Evolutionary conservation across 2,113 vertebrate genomes (phyloP), one percentile per base, ranked within the genome.

Genomic region (Cynocephalus volans): DNA sequence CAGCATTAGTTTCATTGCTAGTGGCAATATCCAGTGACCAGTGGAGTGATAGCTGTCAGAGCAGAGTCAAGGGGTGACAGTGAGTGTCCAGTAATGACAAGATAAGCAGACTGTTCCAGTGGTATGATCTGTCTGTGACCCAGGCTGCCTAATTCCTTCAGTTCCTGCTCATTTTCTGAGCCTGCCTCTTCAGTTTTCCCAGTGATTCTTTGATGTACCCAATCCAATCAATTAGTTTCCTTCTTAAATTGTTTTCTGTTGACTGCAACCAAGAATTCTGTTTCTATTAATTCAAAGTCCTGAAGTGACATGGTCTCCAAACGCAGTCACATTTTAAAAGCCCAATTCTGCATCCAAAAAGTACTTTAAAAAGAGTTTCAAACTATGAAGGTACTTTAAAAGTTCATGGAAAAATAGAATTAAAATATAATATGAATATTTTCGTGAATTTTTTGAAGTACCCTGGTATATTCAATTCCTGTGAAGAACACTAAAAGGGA

Each of bases 231-330:
- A 58, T n/a, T 28, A 2, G 2, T 58, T 88, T 62, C 77, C 21
- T 58, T 70, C 48, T 62, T 89, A 62, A 93, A 11, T 50, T 88
- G 23, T 81, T 81, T 88, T 83, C 45, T 64, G n/a, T 75, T 84
- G 21, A 73, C 45, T 64, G 15, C 62, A 65, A 84, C 56, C 28
- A 79, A 88, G 24, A 62, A 82, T 75, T 31, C 64, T 88, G 58
- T 72, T 72, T 23, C 8, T 76, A 28, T 5, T 13, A 75, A 82
- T 54, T 64, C 33, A 31, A 62, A 54, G 28, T 19, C 60, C 88
- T 8, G 1, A 73, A 90, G 48, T 54, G 48, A 83, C 36, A 36
- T 54, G 26, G 23, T 41, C 23, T 92, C 67, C 18, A 60, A 6
- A 14, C 19, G 36, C 50, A 92, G 73, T 45, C 28, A 86, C 50